phyloP scores from a whole-genome alignment of 2,888 invertebrate genomes.

The Chrysolina americana region DNA sequence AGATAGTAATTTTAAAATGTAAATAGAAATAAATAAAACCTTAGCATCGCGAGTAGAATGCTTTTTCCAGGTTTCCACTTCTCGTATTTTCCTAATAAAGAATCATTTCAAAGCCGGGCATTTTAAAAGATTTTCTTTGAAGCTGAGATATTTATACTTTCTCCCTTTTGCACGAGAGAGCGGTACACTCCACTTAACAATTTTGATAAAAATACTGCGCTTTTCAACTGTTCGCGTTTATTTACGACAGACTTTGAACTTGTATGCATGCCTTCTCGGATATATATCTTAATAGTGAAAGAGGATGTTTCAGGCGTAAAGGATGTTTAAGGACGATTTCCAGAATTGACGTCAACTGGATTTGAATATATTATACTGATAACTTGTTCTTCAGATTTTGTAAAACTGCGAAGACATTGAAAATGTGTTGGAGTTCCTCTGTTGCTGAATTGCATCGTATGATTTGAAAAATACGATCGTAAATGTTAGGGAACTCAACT shows the following conservation, averaged over 20 bases:
- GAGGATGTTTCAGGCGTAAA: neutral
- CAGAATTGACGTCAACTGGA: neutral
- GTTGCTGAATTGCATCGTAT: too few species aligned
- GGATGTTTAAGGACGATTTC: too few species aligned
- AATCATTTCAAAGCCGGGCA: constrained; percentile 58
- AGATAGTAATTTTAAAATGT: constrained; percentile 50
- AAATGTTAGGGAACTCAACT: too few species aligned
- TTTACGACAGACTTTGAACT: constrained; percentile 11
- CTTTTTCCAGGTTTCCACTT: constrained; percentile 56
- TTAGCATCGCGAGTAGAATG: constrained; percentile 50
- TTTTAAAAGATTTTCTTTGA: constrained; percentile 61
- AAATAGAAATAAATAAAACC: constrained; percentile 51
- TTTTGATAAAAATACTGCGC: constrained; percentile 37
- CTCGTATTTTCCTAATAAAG: constrained; percentile 60
- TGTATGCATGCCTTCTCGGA: constrained; percentile 1
- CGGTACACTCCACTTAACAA: constrained; percentile 41
- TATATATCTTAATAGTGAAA: neutral
- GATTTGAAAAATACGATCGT: too few species aligned
- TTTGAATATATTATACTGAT: neutral
- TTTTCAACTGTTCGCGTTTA: neutral
- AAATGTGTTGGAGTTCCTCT: too few species aligned
- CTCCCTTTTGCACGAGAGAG: constrained; percentile 46
- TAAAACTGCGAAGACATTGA: too few species aligned
- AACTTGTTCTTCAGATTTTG: too few species aligned
- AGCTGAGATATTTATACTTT: constrained; percentile 60